phyloP scores from a whole-genome alignment of 2,888 invertebrate species.

The Aleiodes alternator region DNA sequence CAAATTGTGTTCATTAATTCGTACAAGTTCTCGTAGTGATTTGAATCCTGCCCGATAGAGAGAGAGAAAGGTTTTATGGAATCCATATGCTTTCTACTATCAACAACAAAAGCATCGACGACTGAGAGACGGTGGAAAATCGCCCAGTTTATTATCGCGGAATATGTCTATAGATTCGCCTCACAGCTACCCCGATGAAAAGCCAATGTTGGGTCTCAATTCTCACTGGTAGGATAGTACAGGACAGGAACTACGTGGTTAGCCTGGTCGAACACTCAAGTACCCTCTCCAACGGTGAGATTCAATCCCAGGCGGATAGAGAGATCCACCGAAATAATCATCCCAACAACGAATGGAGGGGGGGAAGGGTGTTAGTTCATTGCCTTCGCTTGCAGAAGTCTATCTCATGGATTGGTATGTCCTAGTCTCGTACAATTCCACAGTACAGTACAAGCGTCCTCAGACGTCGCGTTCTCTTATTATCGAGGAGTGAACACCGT shows the following conservation, averaged over 20 bases:
- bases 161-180: constrained; percentile 34
- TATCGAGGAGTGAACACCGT: constrained; percentile 57
- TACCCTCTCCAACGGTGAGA: constrained; percentile 69
- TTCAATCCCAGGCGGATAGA: constrained; percentile 68
- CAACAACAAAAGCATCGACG: constrained; percentile 61
- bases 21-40: background rate
- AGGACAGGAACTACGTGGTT: constrained; percentile 50
- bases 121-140: constrained; percentile 66
- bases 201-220: constrained; percentile 64
- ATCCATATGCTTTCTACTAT: constrained; percentile 13
- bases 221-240: constrained; percentile 55
- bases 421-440: constrained; percentile 46
- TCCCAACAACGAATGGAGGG: constrained; percentile 41
- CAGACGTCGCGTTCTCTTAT: constrained; percentile 58
- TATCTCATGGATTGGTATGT: constrained; percentile 63
- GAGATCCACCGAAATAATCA: constrained; percentile 72
- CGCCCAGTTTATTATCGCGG: constrained; percentile 69
- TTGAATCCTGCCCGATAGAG: no score
- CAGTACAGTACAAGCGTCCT: constrained; percentile 35
- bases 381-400: constrained; percentile 69
- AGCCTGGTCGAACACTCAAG: constrained; percentile 68
- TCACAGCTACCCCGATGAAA: constrained; percentile 60
- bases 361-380: constrained; percentile 60
- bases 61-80: background rate
- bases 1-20: constrained; percentile 28